phyloP scores from a whole-genome alignment of 2,888 invertebrate genomes.

The Ommatoiulus sabulosus region DNA sequence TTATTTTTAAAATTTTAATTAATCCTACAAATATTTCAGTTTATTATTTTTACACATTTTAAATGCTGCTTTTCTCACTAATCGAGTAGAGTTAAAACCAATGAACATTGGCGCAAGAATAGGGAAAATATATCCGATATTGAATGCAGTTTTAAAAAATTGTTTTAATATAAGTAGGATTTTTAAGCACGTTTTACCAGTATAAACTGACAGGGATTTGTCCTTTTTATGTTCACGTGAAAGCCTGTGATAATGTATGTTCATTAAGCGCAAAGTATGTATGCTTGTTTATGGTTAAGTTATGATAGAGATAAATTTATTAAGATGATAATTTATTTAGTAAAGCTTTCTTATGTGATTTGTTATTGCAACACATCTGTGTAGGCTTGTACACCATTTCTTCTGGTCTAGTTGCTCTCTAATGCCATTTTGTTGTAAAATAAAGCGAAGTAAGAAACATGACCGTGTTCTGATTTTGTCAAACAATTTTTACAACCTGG shows the following conservation, averaged over 20 bases:
- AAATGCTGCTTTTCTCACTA: too few species aligned
- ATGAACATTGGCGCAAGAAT: too few species aligned
- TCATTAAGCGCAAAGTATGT: not conserved
- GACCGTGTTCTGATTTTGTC: not conserved
- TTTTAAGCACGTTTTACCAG: not conserved
- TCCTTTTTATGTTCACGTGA: not conserved
- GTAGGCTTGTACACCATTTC: not conserved
- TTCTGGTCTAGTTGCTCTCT: not conserved
- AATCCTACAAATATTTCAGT: too few species aligned
- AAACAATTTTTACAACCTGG: not conserved
- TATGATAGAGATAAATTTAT: not conserved
- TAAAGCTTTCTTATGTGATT: not conserved
- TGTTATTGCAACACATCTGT: not conserved
- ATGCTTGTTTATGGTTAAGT: not conserved
- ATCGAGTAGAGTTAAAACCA: too few species aligned
- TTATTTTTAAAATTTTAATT: too few species aligned
- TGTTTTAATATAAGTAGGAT: not conserved
- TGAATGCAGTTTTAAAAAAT: not conserved
- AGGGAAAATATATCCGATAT: too few species aligned
- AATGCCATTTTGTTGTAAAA: not conserved
- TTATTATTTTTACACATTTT: too few species aligned
- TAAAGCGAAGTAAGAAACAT: not conserved
- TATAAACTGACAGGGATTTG: not conserved
- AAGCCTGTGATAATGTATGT: slow-evolving; percentile 31
- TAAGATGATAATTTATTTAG: not conserved